These are phyloP conservation scores for Vollenhovia emeryi DNA, from an alignment of 1,140 invertebrate genomes.

Conservation along the genomic window DNA sequence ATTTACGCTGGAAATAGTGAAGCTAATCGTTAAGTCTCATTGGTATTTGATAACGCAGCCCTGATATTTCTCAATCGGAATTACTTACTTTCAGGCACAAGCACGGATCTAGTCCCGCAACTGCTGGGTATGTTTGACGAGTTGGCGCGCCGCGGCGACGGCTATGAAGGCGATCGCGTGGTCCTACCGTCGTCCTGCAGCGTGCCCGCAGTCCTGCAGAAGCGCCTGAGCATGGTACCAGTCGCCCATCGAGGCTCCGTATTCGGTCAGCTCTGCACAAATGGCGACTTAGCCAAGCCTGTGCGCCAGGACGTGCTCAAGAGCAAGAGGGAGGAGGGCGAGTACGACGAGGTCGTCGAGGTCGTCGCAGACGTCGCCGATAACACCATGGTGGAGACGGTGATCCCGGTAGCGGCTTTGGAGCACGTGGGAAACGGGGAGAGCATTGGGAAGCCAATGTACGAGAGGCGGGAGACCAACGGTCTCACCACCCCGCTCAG, in stretches of 20 bases:
- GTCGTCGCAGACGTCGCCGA: background rate
- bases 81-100: constrained; percentile 82
- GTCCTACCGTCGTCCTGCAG: constrained; percentile 74
- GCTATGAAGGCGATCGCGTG: constrained; percentile 72
- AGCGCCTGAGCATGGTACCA: constrained; percentile 81
- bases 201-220: constrained; percentile 79
- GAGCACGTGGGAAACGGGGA: constrained; percentile 39
- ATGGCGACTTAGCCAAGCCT: constrained; percentile 31
- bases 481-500: constrained; percentile 60
- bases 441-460: constrained; percentile 5
- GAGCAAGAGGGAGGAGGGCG: constrained; percentile 8
- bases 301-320: constrained; percentile 21
- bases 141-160: constrained; percentile 84
- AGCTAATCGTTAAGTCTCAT: constrained; percentile 40
- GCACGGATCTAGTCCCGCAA: constrained; percentile 89
- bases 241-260: constrained; percentile 79
- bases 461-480: constrained; percentile 51
- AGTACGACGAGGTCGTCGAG: background rate
- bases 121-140: constrained; percentile 89
- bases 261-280: constrained; percentile 76
- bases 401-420: background rate
- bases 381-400: constrained; percentile 17
- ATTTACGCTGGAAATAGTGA: background rate
- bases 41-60: background rate
- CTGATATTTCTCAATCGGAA: background rate